phyloP scores from a whole-genome alignment of 2,113 vertebrate species.

The Mus musculus region GRCm39 chr9:102147501-102148000 shows the following conservation, averaged over 20 bases:
- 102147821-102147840: constrained; percentile 77
- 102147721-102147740: constrained; percentile 81
- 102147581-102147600: constrained; percentile 78
- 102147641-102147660: constrained; percentile 82
- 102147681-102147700: constrained; percentile 76
- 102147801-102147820: constrained; percentile 78
- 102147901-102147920: constrained; percentile 15
- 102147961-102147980: constrained; percentile 65
- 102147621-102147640: constrained; percentile 81
- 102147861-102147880: constrained; percentile 20
- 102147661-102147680: constrained; percentile 77
- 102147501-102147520: constrained; percentile 48
- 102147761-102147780: constrained; percentile 79
- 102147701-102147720: constrained; percentile 80
- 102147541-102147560: constrained; percentile 75
- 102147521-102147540: constrained; percentile 50
- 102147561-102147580: constrained; percentile 69
- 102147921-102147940: constrained; percentile 61
- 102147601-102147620: constrained; percentile 77
- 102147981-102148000: not conserved
- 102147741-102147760: constrained; percentile 82
- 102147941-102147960: constrained; percentile 61
- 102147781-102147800: constrained; percentile 81
- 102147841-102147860: constrained; percentile 67
- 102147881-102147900: not conserved